These are phyloP conservation scores for Drosophila ustulata DNA, from an alignment of 2,888 invertebrate species.

Conservation along the genomic window DNA sequence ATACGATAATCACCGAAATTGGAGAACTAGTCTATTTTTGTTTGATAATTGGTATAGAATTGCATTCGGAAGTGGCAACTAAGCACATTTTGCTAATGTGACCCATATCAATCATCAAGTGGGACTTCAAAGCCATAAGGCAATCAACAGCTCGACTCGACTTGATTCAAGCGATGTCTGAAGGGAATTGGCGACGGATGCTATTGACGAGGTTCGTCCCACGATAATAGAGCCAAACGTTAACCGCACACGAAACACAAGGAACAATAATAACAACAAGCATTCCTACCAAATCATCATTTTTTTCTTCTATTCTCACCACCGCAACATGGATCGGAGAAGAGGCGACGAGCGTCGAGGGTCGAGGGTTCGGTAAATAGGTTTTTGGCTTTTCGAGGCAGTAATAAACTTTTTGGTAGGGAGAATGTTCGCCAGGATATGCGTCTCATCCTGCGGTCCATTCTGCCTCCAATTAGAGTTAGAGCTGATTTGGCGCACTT, in stretches of 20 bases:
- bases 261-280: conserved; percentile 22
- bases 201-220: conserved; percentile 31
- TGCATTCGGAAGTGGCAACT: conserved; percentile 22
- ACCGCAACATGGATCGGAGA: neutral
- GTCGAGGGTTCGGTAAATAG: conserved; percentile 22
- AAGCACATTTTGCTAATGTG: conserved; percentile 26
- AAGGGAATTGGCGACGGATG: neutral
- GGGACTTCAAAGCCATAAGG: conserved; percentile 49
- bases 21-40: conserved; percentile 5
- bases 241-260: conserved; percentile 27
- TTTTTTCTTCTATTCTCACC: neutral
- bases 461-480: conserved; percentile 73
- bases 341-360: neutral
- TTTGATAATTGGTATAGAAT: conserved; percentile 30
- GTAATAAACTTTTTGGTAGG: conserved; percentile 52
- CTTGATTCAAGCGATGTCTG: conserved; percentile 12
- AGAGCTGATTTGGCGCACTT: conserved; percentile 79
- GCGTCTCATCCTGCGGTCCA: conserved; percentile 30
- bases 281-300: conserved; percentile 22
- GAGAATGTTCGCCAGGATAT: conserved; percentile 25
- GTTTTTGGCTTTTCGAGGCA: conserved; percentile 20
- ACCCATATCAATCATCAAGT: conserved; percentile 46
- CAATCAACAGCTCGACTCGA: conserved; percentile 36
- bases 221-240: conserved; percentile 58
- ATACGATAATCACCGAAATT: neutral